Base-by-base conservation (phyloP, 2,113 vertebrate species). In the Charadrius vociferus region DNA sequence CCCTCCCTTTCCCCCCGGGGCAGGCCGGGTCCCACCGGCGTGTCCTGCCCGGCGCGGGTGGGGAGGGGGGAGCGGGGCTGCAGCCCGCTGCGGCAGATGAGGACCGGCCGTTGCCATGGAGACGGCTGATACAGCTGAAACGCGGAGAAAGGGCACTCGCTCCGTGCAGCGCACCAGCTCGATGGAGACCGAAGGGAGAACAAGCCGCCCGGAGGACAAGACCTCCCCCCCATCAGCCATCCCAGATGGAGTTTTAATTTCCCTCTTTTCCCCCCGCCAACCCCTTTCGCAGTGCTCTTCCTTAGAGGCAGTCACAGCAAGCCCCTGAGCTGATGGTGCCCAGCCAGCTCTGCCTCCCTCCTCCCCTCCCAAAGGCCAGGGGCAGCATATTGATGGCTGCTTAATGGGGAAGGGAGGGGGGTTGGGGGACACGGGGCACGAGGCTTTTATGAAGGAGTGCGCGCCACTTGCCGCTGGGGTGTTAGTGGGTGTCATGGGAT, bases 41-140 rank as follows among this genome's bases (percentile, higher is more conserved):
- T 27, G 62, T 52, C 56, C 36, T 7, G 50, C 89, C 21, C 1
- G 39, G 4, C 34, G 24, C 4, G 12, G 63, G 63, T 15, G 23
- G 62, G 62, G 39, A 22, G 29, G 65, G 50, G 88, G 50, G 56
- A 78, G 86, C n/a, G 66, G 79, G 93, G 92, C 97, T 93, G 96
- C 98, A 97, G 97, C 84, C 96, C 81, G 94, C 98, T 97, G 98
- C 98, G 93, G 98, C 99, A 99, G 98, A 98, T 98, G 98, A 97
- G 98, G 98, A 96, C 98, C 68, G 30, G 97, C 74, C 72, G 99
- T 99, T 99, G 97, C 99, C 98, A 98, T 98, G 98, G 99, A 98
- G 98, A 99, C 98, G 56, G 91, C 98, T 97, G 97, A 98, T 98
- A 95, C 98, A 93, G 97, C 97, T 58, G 93, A 90, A 95, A 95